These are phyloP conservation scores for Antheraea mylitta DNA, from an alignment of 1,140 invertebrate genomes.

Conservation along the genomic window DNA sequence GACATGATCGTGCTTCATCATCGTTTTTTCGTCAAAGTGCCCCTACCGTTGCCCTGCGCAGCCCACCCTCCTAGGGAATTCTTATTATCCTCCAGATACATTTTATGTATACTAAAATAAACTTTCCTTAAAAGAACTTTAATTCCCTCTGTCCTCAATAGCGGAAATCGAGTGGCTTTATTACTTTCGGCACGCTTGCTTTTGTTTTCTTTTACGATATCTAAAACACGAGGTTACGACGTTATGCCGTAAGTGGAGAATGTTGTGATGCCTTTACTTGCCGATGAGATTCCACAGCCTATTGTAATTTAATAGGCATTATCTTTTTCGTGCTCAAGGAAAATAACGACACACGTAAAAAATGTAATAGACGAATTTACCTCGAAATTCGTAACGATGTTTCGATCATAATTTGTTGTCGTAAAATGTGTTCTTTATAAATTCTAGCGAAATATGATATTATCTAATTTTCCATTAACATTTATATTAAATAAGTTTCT, in stretches of 20 bases:
- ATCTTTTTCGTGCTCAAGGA: slow-evolving; percentile 12
- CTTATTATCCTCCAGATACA: slow-evolving; percentile 65
- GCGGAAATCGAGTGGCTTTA: slow-evolving; percentile 66
- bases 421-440: neutral
- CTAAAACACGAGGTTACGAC: slow-evolving; percentile 61
- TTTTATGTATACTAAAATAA: slow-evolving; percentile 62
- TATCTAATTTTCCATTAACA: neutral
- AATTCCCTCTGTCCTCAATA: slow-evolving; percentile 68
- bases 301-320: slow-evolving; percentile 16
- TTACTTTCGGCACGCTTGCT: slow-evolving; percentile 56
- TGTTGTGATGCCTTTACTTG: slow-evolving; percentile 30
- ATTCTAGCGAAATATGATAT: neutral
- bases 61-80: slow-evolving; percentile 44
- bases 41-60: slow-evolving; percentile 36
- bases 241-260: slow-evolving; percentile 45
- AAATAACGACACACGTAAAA: slow-evolving; percentile 14
- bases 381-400: neutral
- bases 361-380: slow-evolving; percentile 3
- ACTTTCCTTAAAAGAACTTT: slow-evolving; percentile 70
- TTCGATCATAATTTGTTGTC: neutral
- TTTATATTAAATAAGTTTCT: neutral
- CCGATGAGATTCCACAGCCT: slow-evolving; percentile 30
- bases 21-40: slow-evolving; percentile 64
- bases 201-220: slow-evolving; percentile 65
- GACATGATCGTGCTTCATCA: slow-evolving; percentile 69